Base-by-base conservation (phyloP, 2,797 vertebrate genomes). In the Astyanax mexicanus region DNA sequence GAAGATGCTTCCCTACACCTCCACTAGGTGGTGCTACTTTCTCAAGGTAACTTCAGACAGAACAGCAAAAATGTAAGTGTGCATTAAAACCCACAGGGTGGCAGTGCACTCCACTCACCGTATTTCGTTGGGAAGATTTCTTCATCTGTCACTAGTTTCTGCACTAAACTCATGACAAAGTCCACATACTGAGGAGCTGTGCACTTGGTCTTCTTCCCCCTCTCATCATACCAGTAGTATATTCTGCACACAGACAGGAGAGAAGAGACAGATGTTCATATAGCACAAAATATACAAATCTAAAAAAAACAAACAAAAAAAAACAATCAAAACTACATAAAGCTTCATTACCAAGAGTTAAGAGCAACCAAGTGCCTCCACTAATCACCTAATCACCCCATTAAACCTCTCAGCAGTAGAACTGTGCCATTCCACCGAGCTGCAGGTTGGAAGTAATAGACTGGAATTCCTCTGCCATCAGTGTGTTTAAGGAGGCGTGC, bases 161-260 rank as follows among this genome's bases (percentile, higher is more conserved):
- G 98, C 91, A 97, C 96, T 0, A 95, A 95, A 84, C 97, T 99
- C 98, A 99, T 99, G 82, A 99, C 98, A 0, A 98, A 98, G 91
- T 99, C 97, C 7, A 99, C 95, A 3, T 99, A 99, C 91, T 99
- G 98, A 9, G 98, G 98, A 62, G 97, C 98, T 1, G 97, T 99
- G 93, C 98, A 99, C 88, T 99, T 99, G 29, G 96, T 95, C 92
- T 99, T 99, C 94, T 98, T 98, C 80, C 98, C 97, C 92, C 93
- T 95, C 87, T 98, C 97, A 3, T 99, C 98, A 87, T 99, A 95
- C 97, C 98, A 99, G 95, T 97, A 97, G 95, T 98, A 98, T 92
- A 96, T 98, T 91, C 98, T 99, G 90, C 69, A 38, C 2, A 38
- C 4, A 17, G 6, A 35, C 4, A 42, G 1, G 40, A 38, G 49